These are phyloP conservation scores for Aleadryas rufinucha DNA, from an alignment of 2,113 vertebrate genomes.

Conservation along the genomic window DNA sequence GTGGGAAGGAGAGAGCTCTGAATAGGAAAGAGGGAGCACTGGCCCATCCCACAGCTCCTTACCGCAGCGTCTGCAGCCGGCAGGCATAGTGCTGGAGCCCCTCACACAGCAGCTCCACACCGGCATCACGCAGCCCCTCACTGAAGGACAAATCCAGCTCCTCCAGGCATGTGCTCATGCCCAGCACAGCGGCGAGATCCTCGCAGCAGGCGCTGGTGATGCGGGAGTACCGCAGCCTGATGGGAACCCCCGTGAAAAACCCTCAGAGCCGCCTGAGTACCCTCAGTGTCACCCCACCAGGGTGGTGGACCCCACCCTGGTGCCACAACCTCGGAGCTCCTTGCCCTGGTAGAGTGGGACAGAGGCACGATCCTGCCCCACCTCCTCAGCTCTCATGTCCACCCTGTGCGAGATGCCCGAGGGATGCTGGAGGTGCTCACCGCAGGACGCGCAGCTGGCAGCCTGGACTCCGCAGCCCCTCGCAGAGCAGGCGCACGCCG, in stretches of 20 bases:
- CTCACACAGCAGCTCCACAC: neutral
- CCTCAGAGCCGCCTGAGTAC: fast-evolving
- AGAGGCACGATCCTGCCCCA: fast-evolving
- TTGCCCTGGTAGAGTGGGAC: neutral
- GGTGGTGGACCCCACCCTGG: fast-evolving
- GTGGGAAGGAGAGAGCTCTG: neutral
- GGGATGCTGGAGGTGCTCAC: neutral
- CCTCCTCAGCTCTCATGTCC: fast-evolving
- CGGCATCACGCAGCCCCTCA: neutral
- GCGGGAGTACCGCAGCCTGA: neutral
- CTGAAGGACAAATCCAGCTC: conserved; percentile 44
- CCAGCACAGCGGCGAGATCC: neutral
- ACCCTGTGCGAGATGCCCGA: fast-evolving
- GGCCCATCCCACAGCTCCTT: fast-evolving
- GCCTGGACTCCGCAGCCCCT: neutral
- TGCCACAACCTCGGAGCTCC: neutral
- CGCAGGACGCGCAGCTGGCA: neutral
- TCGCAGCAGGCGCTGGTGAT: neutral
- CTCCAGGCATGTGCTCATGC: neutral
- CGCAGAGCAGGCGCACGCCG: neutral
- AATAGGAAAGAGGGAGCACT: fast-evolving
- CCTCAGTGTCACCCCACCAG: fast-evolving
- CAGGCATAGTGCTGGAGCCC: neutral
- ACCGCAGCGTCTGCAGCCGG: neutral
- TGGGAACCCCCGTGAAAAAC: fast-evolving